Evolutionary conservation across 2,888 invertebrate species (phyloP), one percentile per base, ranked within the genome.

Genomic region (Pammene fasciana): DNA sequence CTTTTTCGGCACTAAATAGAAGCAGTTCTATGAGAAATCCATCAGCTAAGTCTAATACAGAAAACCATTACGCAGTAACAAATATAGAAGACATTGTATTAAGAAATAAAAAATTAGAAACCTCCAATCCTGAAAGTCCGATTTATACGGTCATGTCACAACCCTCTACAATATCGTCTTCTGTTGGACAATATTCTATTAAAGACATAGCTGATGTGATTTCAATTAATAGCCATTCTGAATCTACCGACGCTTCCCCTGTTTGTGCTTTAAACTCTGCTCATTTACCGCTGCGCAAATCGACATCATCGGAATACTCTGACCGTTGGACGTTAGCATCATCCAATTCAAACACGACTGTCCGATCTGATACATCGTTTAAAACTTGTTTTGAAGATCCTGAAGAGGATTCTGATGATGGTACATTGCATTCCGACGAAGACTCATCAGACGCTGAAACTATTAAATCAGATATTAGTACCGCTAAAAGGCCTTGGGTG

Each of bases 261-360:
- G 82, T 85, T 75, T 82, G 80, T 80, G 89, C 89, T 87, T 89
- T 85, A 80, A 86, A 88, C 74, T 75, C 79, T 82, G 74, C 82
- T 76, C 84, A 81, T 81, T 79, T 84, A 82, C 82, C 85, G 84
- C 80, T 89, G 79, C 80, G 84, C 71, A 86, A 89, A 82, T 88
- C 89, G 71, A 87, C 82, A 80, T 89, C 90, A 79, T 91, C 92
- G 86, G 92, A 92, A 89, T 82, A 89, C 82, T 91, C 92, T 46
- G 90, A 89, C 74, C 86, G 89, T 72, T 89, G 89, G 89, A 91
- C 91, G 18, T 79, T 92, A 54, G 87, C 89, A 56, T 85, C 90
- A 36, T 91, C 91, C 74, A 84, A 89, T 76, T 92, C 92, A 1
- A 90, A 91, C 72, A 81, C 84, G 18, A 92, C 92, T 5, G 83